Conservation (phyloP, 2,888 invertebrate species). For the Torymus tubicola region DNA sequence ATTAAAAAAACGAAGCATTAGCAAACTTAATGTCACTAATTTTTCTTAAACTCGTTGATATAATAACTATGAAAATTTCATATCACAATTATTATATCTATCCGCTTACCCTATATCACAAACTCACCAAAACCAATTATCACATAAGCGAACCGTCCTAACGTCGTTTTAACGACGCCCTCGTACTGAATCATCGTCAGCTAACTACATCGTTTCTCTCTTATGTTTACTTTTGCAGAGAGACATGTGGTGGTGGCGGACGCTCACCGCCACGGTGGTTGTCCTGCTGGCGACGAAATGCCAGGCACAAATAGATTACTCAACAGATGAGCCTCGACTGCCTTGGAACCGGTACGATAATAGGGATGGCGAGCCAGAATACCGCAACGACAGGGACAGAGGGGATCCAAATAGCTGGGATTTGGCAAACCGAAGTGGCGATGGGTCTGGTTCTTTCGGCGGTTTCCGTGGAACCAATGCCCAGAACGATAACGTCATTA, state of each 20-base stretch:
- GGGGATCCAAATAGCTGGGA: conserved; percentile 15
- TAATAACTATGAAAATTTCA: no score
- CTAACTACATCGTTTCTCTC: background rate
- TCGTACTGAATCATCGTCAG: no score
- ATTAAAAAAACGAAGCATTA: no score
- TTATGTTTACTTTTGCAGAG: conserved; percentile 14
- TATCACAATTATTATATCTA: no score
- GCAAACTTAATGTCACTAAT: no score
- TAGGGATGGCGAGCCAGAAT: background rate
- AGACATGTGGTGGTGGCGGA: conserved; percentile 40
- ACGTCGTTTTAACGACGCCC: conserved; percentile 21
- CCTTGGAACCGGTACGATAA: conserved; percentile 43
- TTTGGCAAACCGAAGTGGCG: background rate
- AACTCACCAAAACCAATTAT: no score
- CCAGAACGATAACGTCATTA: conserved; percentile 45
- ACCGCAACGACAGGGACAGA: conserved; percentile 29
- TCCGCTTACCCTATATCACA: no score
- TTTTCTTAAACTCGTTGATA: no score
- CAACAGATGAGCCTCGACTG: conserved; percentile 28
- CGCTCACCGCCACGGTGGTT: background rate
- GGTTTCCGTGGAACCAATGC: conserved; percentile 17
- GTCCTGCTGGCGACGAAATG: conserved; percentile 19
- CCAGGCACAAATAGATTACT: conserved; percentile 18
- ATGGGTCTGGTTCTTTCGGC: no score
- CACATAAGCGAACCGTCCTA: background rate